These are phyloP conservation scores for Laterallus jamaicensis DNA, from an alignment of 2,113 vertebrate species.

Conservation along the genomic window DNA sequence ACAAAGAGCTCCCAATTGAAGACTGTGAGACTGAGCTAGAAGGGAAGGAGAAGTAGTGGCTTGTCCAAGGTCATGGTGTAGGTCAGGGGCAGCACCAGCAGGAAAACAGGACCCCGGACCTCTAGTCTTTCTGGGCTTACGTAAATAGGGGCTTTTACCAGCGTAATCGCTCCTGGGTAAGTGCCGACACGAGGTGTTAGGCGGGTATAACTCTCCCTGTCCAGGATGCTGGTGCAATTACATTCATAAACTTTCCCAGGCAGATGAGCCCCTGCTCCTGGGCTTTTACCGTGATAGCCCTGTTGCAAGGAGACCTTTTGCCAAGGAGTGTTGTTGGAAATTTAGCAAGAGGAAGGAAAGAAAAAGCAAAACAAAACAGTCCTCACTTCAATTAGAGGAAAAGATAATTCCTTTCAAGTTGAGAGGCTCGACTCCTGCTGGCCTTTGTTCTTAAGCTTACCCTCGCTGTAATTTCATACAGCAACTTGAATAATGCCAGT, in stretches of 20 bases:
- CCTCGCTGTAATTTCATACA: constrained; percentile 27
- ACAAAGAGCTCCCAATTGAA: neutral
- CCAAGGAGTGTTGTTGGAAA: neutral
- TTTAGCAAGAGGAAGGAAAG: constrained; percentile 49
- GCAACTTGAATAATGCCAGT: constrained; percentile 39
- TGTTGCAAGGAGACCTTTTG: neutral
- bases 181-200: neutral
- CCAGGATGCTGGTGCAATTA: neutral
- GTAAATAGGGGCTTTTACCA: neutral
- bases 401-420: constrained; percentile 67
- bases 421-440: constrained; percentile 54
- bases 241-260: neutral
- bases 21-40: neutral
- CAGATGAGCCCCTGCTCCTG: neutral
- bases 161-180: fast-evolving
- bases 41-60: neutral
- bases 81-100: neutral
- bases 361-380: constrained; percentile 40
- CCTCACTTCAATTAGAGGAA: constrained; percentile 60
- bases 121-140: neutral
- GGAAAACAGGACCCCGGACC: neutral
- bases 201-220: neutral
- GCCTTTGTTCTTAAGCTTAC: constrained; percentile 59
- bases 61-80: neutral
- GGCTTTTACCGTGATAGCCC: neutral